Percentiles rank a stretch among this genome's conserved stretches.
phyloP scores from a whole-genome alignment of 2,888 invertebrate genomes.

The Nysson spinosus region DNA sequence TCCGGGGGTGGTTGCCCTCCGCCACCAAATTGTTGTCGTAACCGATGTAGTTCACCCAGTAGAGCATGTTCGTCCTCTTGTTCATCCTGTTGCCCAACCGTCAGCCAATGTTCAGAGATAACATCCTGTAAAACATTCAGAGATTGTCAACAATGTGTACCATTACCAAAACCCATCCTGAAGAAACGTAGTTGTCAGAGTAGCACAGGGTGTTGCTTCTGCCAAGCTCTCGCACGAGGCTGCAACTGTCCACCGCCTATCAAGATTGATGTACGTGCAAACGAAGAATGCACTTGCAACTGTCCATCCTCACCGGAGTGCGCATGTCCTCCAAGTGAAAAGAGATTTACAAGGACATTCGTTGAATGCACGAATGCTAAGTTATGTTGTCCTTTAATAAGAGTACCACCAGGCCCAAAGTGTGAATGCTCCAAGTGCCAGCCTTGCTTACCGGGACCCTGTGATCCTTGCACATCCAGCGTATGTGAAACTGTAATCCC shows the following conservation, averaged over 20 bases:
- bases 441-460: conserved; percentile 47
- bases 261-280: conserved; percentile 58
- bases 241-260: conserved; percentile 68
- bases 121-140: too few species aligned
- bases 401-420: conserved; percentile 53
- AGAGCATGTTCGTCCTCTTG: too few species aligned
- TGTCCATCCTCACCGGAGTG: conserved; percentile 64
- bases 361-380: conserved; percentile 57
- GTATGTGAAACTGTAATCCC: conserved; percentile 43
- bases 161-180: conserved; percentile 44
- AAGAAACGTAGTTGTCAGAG: conserved; percentile 57
- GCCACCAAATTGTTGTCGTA: conserved; percentile 7
- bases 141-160: conserved; percentile 44
- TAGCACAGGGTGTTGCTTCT: conserved; percentile 53
- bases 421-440: conserved; percentile 59
- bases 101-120: too few species aligned
- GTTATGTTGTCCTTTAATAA: conserved; percentile 55
- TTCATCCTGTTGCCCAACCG: too few species aligned
- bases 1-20: conserved; percentile 38
- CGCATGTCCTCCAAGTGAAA: conserved; percentile 65
- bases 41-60: conserved; percentile 5
- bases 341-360: conserved; percentile 55
- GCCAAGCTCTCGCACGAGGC: conserved; percentile 59
- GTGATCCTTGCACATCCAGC: conserved; percentile 54
- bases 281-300: conserved; percentile 61